A percentile compares a stretch with the other conserved stretches of the same genome.
These are phyloP conservation scores for Fundulus diaphanus DNA, from an alignment of 2,797 vertebrate species.

Conservation along the genomic window DNA sequence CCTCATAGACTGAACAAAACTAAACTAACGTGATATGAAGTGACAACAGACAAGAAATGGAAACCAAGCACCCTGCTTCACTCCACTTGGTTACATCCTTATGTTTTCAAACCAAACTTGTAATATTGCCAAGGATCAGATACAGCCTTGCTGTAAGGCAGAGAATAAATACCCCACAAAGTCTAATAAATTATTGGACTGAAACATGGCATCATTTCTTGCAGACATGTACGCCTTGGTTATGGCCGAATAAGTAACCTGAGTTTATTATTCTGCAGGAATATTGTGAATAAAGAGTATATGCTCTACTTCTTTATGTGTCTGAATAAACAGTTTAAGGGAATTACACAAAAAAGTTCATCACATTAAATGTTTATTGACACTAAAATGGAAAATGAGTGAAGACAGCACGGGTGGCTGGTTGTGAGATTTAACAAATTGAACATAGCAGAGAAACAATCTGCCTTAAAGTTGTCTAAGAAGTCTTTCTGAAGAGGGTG, in stretches of 20 bases:
- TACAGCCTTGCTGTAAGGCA: conserved; percentile 25
- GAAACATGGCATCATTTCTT: conserved; percentile 27
- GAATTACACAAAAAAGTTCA: conserved; percentile 13
- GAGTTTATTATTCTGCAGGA: conserved; percentile 31
- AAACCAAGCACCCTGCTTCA: conserved; percentile 32
- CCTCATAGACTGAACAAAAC: conserved; percentile 22
- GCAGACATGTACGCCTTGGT: no score
- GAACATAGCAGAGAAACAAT: conserved; percentile 22
- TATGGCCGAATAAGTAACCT: conserved; percentile 18
- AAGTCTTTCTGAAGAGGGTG: conserved; percentile 14
- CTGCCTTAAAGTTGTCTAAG: conserved; percentile 15
- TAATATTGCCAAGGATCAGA: conserved; percentile 41
- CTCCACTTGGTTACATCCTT: no score
- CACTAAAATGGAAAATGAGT: conserved; percentile 18
- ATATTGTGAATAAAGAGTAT: conserved; percentile 12
- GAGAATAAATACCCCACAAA: not conserved
- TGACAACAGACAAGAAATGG: conserved; percentile 30
- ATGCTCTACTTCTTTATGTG: conserved; percentile 26
- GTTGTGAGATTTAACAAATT: conserved; percentile 30
- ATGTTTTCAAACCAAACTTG: conserved; percentile 33
- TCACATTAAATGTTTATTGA: conserved; percentile 17
- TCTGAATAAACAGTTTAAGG: conserved; percentile 48
- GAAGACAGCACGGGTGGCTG: conserved; percentile 31
- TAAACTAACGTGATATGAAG: conserved; percentile 35
- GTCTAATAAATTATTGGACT: conserved; percentile 28